A percentile compares a stretch with the other conserved stretches of the same genome.
These are phyloP conservation scores for Myotis myotis DNA, from an alignment of 2,797 vertebrate species.

Conservation along the genomic window DNA sequence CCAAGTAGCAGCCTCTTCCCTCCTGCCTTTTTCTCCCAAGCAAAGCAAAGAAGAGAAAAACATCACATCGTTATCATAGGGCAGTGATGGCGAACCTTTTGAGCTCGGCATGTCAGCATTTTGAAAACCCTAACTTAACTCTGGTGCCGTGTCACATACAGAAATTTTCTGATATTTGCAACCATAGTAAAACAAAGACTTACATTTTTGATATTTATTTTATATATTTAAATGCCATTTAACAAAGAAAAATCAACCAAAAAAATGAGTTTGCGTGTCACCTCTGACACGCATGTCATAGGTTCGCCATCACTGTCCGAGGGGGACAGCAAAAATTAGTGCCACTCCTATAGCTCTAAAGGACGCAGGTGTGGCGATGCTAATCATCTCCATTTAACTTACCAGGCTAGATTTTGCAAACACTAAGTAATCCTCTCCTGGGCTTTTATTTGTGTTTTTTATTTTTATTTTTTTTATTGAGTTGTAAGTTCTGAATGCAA, in stretches of 20 bases:
- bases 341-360: background rate
- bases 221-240: too few relatives aligned
- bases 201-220: too few relatives aligned
- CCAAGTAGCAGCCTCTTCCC: background rate
- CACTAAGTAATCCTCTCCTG: background rate
- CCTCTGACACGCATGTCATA: too few relatives aligned
- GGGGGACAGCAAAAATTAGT: background rate
- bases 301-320: background rate
- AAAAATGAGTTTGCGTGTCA: too few relatives aligned
- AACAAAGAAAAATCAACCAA: too few relatives aligned
- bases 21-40: background rate
- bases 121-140: too few relatives aligned
- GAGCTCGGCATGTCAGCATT: too few relatives aligned
- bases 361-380: background rate
- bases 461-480: background rate
- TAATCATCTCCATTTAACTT: background rate
- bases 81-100: too few relatives aligned
- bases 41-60: background rate
- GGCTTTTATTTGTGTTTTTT: background rate
- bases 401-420: background rate
- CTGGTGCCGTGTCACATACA: too few relatives aligned
- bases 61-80: background rate
- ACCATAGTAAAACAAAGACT: too few relatives aligned
- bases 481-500: background rate
- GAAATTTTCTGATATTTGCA: too few relatives aligned